These are phyloP conservation scores for Camponotus floridanus DNA, from an alignment of 1,140 invertebrate genomes.

Conservation along the genomic window DNA sequence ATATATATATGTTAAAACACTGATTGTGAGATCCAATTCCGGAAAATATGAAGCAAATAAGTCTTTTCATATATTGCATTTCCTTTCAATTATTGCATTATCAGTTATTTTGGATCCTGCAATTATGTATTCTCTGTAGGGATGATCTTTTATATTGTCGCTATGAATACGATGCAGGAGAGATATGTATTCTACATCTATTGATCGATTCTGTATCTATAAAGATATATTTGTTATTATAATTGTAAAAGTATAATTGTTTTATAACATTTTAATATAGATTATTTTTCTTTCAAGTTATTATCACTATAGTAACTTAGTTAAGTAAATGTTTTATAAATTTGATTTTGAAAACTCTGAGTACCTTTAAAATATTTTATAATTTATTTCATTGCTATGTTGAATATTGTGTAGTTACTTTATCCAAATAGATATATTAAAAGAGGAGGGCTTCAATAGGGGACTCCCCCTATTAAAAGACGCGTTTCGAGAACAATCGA, in stretches of 20 bases:
- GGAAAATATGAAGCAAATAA: constrained; percentile 68
- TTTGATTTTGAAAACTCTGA: too few relatives aligned
- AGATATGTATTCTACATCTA: constrained; percentile 87
- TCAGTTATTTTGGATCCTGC: constrained; percentile 75
- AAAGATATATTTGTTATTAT: not conserved
- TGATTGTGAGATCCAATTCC: constrained; percentile 69
- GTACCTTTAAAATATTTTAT: too few relatives aligned
- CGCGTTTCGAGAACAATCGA: too few relatives aligned
- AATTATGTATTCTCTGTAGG: constrained; percentile 86
- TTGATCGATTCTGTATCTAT: constrained; percentile 84
- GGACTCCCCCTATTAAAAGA: too few relatives aligned
- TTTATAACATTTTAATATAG: not conserved
- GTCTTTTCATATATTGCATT: constrained; percentile 36
- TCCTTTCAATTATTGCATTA: constrained; percentile 21
- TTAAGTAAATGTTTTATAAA: too few relatives aligned
- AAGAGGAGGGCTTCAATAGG: too few relatives aligned
- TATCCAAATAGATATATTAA: too few relatives aligned
- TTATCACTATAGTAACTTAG: too few relatives aligned
- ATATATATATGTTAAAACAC: constrained; percentile 62
- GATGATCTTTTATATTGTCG: constrained; percentile 84
- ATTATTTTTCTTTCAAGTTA: too few relatives aligned
- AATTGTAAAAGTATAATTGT: not conserved
- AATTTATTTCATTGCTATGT: too few relatives aligned
- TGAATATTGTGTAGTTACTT: too few relatives aligned
- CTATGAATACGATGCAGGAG: constrained; percentile 86